Evolutionary conservation across 1,140 invertebrate genomes (phyloP).

Genomic region (Apis cerana): DNA sequence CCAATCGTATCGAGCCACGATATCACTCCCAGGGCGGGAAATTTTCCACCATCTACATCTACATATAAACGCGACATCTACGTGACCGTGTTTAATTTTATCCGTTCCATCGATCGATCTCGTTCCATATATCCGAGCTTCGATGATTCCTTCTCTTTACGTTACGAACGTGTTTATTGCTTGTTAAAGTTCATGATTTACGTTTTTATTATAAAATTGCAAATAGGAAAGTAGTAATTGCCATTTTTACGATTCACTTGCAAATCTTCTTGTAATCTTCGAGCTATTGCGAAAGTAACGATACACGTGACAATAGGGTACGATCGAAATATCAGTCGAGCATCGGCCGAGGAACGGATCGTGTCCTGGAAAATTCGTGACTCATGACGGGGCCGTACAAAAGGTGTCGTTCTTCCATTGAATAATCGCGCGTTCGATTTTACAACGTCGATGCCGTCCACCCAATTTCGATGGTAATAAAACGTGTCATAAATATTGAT

Average conservation of each 20-base stretch:
- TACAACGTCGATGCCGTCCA: not conserved
- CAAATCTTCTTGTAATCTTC: too few species aligned
- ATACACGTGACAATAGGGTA: too few species aligned
- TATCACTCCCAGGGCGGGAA: not conserved
- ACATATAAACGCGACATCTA: constrained; percentile 19
- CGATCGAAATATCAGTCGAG: not conserved
- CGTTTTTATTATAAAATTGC: too few species aligned
- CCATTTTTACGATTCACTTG: too few species aligned
- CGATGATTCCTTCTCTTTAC: too few species aligned
- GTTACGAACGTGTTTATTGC: not conserved
- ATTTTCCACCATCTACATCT: constrained; percentile 2
- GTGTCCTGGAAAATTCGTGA: not conserved
- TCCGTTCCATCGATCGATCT: too few species aligned
- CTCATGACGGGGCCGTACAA: not conserved
- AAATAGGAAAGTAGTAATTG: too few species aligned
- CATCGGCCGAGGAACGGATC: too few species aligned
- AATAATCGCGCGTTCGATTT: constrained; percentile 5
- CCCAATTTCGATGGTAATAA: constrained; percentile 8
- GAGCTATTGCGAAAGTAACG: too few species aligned
- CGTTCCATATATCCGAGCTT: too few species aligned
- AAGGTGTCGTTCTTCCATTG: not conserved
- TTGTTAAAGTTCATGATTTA: too few species aligned
- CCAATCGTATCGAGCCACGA: not conserved
- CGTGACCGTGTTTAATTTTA: constrained; percentile 35
- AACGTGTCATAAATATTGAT: constrained; percentile 10